Evolutionary conservation across 92 coral and sea anemone genomes (phyloP).

Genomic region (Epizoanthus rinbou): DNA sequence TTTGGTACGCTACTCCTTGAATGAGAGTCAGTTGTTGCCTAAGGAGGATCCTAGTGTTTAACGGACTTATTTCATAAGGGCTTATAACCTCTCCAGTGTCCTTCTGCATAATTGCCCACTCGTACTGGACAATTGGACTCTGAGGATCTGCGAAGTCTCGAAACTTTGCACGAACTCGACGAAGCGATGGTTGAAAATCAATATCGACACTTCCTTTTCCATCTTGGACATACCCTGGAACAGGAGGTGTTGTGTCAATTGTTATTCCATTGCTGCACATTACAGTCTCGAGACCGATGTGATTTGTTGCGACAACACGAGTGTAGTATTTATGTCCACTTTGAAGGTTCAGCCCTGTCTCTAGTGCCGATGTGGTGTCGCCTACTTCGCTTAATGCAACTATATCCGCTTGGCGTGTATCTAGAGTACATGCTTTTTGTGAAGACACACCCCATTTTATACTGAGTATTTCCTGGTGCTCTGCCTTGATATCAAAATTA

Average conservation of each 20-base stretch:
- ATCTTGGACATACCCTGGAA: conserved; percentile 66
- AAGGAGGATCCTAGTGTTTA: conserved; percentile 79
- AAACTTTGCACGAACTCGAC: conserved; percentile 78
- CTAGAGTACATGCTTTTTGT: conserved; percentile 65
- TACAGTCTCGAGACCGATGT: conserved; percentile 76
- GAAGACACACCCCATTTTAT: conserved; percentile 91
- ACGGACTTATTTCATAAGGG: conserved; percentile 68
- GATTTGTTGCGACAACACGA: conserved; percentile 75
- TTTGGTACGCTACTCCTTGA: conserved; percentile 66
- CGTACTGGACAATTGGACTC: conserved; percentile 89
- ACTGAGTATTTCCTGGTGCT: conserved; percentile 54
- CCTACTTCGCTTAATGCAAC: conserved; percentile 77
- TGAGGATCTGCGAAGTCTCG: conserved; percentile 72
- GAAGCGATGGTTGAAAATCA: conserved; percentile 68
- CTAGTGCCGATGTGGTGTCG: conserved; percentile 77
- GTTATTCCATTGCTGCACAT: conserved; percentile 92
- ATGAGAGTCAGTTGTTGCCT: conserved; percentile 75
- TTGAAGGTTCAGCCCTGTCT: conserved; percentile 67
- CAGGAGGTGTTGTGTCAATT: conserved; percentile 88
- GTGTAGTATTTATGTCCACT: conserved; percentile 81
- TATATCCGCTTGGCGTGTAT: conserved; percentile 73
- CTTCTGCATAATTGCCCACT: conserved; percentile 70
- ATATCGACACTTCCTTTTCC: conserved; percentile 68
- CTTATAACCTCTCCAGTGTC: conserved; percentile 55
- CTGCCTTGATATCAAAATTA: conserved; percentile 67